Evolutionary conservation across 2,888 invertebrate genomes (phyloP).

Genomic region (Drosophila cracens): DNA sequence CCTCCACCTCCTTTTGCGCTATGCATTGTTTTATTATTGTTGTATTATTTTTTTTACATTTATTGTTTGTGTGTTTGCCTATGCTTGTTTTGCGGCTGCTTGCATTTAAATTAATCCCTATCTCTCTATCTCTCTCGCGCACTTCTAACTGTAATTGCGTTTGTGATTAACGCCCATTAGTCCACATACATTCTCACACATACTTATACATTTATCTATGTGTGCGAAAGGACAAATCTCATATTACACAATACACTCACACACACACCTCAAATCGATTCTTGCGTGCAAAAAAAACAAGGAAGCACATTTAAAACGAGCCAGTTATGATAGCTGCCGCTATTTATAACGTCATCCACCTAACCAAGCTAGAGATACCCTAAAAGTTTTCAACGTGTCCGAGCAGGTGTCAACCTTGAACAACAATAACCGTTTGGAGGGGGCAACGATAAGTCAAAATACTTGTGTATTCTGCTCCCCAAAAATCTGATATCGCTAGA

Average conservation of each 20-base stretch:
- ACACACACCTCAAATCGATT: slow-evolving; percentile 6
- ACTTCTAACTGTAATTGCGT: slow-evolving; percentile 49
- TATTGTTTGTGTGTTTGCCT: slow-evolving; percentile 20
- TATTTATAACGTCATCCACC: slow-evolving; percentile 36
- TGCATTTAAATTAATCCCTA: slow-evolving; percentile 42
- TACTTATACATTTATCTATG: no score
- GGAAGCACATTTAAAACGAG: slow-evolving; percentile 4
- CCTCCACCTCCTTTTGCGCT: slow-evolving; percentile 77
- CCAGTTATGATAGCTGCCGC: slow-evolving; percentile 31
- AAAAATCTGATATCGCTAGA: slow-evolving; percentile 3
- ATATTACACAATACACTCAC: not conserved
- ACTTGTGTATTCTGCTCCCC: slow-evolving; percentile 27
- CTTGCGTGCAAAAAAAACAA: not conserved
- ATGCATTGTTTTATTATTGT: slow-evolving; percentile 75
- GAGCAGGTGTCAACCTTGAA: slow-evolving; percentile 39
- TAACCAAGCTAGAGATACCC: slow-evolving; percentile 37
- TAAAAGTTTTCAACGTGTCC: slow-evolving; percentile 39
- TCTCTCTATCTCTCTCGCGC: not conserved
- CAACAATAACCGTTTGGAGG: slow-evolving; percentile 36
- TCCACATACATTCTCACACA: not conserved
- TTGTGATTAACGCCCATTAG: slow-evolving; percentile 30
- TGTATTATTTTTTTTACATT: slow-evolving; percentile 48
- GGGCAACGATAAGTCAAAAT: slow-evolving; percentile 39
- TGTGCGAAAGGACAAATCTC: slow-evolving; percentile 15
- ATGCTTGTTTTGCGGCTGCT: slow-evolving; percentile 19